Conservation (phyloP, 2,888 invertebrate genomes). For the Drosophila gaucha region DNA sequence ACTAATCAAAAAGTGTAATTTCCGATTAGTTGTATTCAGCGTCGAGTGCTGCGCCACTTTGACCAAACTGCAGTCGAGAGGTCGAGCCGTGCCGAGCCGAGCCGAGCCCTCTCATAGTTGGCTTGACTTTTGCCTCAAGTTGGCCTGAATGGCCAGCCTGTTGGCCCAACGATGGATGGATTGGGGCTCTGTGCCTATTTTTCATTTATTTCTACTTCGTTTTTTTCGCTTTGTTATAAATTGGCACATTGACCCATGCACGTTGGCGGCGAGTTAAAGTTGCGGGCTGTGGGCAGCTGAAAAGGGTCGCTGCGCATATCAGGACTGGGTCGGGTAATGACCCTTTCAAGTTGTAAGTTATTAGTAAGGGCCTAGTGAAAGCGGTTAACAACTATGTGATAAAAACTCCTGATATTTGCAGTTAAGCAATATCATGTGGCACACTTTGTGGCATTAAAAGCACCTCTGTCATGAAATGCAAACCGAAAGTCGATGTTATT, state of each 20-base stretch:
- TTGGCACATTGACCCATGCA: constrained; percentile 75
- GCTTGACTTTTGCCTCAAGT: constrained; percentile 49
- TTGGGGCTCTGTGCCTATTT: constrained; percentile 24
- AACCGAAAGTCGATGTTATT: too few species aligned
- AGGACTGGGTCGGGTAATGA: constrained; percentile 36
- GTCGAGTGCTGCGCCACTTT: constrained; percentile 58
- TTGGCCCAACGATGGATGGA: constrained; percentile 18
- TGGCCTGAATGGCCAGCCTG: constrained; percentile 39
- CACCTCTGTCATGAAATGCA: not conserved
- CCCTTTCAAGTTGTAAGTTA: constrained; percentile 49
- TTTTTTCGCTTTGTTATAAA: constrained; percentile 67
- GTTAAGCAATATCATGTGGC: constrained; percentile 15
- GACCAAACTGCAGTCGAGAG: constrained; percentile 37
- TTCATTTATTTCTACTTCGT: constrained; percentile 23
- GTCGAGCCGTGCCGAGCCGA: constrained; percentile 2
- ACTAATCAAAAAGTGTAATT: constrained; percentile 85
- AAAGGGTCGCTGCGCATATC: not conserved
- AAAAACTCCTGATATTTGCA: constrained; percentile 36
- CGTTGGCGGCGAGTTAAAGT: constrained; percentile 40
- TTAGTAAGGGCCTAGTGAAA: constrained; percentile 34
- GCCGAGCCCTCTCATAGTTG: constrained; percentile 43
- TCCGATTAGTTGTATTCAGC: constrained; percentile 83
- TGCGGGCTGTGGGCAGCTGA: constrained; percentile 30
- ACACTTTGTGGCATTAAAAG: not conserved
- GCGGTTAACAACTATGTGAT: constrained; percentile 27